Percentiles rank a stretch among this genome's conserved stretches.
Evolutionary conservation across 2,113 vertebrate species (phyloP).

Genomic region (Tupaia chinensis): DNA sequence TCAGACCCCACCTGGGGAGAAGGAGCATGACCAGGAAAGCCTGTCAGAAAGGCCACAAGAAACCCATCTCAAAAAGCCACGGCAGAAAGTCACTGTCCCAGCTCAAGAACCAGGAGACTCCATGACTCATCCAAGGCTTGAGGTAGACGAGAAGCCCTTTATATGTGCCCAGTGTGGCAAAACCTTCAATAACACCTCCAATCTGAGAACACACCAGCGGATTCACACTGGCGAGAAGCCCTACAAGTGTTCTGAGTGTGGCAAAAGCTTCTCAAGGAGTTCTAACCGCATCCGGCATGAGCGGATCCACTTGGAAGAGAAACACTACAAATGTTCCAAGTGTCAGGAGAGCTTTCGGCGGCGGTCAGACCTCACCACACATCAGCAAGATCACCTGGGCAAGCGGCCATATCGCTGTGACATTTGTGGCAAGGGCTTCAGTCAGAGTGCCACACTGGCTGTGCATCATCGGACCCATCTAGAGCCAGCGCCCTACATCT

Average conservation of each 20-base stretch:
- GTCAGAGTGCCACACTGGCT: constrained; percentile 73
- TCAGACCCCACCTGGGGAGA: constrained; percentile 30
- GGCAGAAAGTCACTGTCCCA: not conserved
- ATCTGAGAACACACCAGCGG: constrained; percentile 64
- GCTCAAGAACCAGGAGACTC: not conserved
- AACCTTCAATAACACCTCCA: constrained; percentile 76
- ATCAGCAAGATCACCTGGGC: constrained; percentile 82
- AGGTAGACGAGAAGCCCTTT: constrained; percentile 67
- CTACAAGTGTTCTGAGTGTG: constrained; percentile 79
- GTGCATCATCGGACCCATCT: constrained; percentile 79
- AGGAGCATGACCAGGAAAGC: constrained; percentile 16
- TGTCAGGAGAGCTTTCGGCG: constrained; percentile 82
- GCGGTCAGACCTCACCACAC: constrained; percentile 78
- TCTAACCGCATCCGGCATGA: constrained; percentile 79
- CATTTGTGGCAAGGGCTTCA: constrained; percentile 80
- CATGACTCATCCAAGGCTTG: not conserved
- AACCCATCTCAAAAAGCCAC: not conserved
- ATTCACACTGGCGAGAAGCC: constrained; percentile 67
- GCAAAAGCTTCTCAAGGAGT: constrained; percentile 81
- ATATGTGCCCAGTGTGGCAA: constrained; percentile 79
- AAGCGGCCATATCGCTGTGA: constrained; percentile 81
- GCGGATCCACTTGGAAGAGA: constrained; percentile 83
- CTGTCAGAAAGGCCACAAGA: not conserved
- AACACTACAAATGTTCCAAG: constrained; percentile 79
- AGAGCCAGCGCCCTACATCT: constrained; percentile 79